A percentile compares a stretch with the other conserved stretches of the same genome.
Evolutionary conservation across 2,888 invertebrate genomes (phyloP).

Genomic region (Scelioninae gen. 2): DNA sequence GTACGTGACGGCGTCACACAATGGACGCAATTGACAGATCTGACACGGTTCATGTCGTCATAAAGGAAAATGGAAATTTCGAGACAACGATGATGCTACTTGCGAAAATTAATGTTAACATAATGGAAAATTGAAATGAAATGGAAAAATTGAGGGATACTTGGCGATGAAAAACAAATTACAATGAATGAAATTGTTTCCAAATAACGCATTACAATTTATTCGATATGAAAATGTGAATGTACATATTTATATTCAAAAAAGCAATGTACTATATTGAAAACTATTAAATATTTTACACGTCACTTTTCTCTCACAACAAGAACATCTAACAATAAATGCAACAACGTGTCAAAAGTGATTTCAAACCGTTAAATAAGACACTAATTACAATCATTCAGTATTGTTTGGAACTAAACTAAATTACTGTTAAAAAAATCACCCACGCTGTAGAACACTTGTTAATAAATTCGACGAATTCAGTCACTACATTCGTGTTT

Average conservation of each 20-base stretch:
- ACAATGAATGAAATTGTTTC: conserved; percentile 5
- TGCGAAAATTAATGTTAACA: not conserved
- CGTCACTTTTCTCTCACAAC: conserved; percentile 53
- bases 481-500: conserved; percentile 22
- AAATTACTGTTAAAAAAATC: too few relatives aligned
- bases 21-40: conserved; percentile 46
- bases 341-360: conserved; percentile 52
- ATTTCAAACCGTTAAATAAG: conserved; percentile 23
- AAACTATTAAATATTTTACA: conserved; percentile 49
- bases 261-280: conserved; percentile 45
- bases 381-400: conserved; percentile 34
- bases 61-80: conserved; percentile 42
- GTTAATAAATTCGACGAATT: conserved; percentile 9
- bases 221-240: conserved; percentile 54
- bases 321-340: conserved; percentile 56
- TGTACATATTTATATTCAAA: conserved; percentile 52
- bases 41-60: conserved; percentile 38
- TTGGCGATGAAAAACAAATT: not conserved
- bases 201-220: conserved; percentile 54
- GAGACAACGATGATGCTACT: conserved; percentile 2
- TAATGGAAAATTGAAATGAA: too few relatives aligned
- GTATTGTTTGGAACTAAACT: not conserved
- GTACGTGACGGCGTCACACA: conserved; percentile 39
- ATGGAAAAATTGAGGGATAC: too few relatives aligned
- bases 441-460: too few relatives aligned